Evolutionary conservation across 2,797 vertebrate genomes (phyloP), one percentile per base, ranked within the genome.

Genomic region (Mastacembelus armatus): DNA sequence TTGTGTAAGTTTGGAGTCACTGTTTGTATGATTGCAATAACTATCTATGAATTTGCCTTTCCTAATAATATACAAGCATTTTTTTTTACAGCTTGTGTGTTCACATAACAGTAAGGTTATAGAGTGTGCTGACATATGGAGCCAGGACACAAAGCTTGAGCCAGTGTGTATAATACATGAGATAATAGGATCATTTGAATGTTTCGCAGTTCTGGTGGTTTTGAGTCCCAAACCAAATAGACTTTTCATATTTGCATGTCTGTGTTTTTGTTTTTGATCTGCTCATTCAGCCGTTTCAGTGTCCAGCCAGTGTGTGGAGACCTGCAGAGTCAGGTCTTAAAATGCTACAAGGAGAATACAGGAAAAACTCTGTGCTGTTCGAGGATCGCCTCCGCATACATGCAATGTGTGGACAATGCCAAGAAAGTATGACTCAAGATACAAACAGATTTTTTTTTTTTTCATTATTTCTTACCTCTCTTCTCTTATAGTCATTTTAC

Each of bases 311-410:
- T 97, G 63, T 99, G 98, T 38, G 91, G 91, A 11, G 95, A 97
- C 48, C 89, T 99, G 71, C 97, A 99, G 92, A 88, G 88, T 35
- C 93, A 94, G 86, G 95, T 98, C 67, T 87, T 99, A 33, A 95
- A 95, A 43, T 99, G 97, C 66, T 98, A 97, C 76, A 92, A 72
- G 49, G 90, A 96, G 36, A 96, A 96, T 4, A 38, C 89, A 24
- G 93, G 95, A 40, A 94, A 95, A 88, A 96, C 95, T 16, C 92
- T 99, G 85, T 91, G 92, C 78, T 99, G 97, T 92, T 99, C 96
- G 0, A 72, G 84, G 3, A 93, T 99, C 85, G 96, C 96, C 45
- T 93, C 68, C 24, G 94, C 96, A 63, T 99, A 98, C 88, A 92
- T 97, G 85, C 93, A 90, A 71, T 98, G 97, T 74, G 96, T 99